phyloP scores from a whole-genome alignment of 2,113 vertebrate species.

The Piprites chloris region DNA sequence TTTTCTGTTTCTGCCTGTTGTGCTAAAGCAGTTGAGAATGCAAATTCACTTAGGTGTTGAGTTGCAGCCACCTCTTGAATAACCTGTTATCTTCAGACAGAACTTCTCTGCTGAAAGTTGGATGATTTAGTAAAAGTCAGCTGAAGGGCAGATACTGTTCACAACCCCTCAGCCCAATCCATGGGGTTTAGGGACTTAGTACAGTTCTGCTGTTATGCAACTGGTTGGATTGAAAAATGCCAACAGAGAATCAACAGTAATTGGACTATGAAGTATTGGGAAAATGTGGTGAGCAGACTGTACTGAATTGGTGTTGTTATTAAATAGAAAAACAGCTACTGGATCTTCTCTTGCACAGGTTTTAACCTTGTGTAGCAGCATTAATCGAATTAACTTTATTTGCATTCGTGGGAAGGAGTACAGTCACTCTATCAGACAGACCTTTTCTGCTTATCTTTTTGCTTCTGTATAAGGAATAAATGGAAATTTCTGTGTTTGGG shows the following conservation, averaged over 20 bases:
- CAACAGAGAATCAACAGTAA: neutral
- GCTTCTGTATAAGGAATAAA: neutral
- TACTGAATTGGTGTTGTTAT: neutral
- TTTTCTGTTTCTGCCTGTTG: constrained; percentile 29
- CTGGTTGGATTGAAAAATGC: neutral
- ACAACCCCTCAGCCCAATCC: neutral
- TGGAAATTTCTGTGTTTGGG: neutral
- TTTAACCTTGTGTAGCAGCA: neutral
- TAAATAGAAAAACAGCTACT: neutral
- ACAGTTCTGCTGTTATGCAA: neutral
- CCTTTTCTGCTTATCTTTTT: neutral
- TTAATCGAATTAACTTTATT: neutral
- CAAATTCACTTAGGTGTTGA: neutral
- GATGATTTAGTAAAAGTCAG: constrained; percentile 33
- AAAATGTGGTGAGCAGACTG: neutral
- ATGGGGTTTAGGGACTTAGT: neutral
- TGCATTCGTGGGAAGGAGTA: neutral
- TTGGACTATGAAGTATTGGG: neutral
- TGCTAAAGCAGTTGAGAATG: neutral
- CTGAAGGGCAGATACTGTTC: neutral
- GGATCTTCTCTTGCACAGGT: neutral
- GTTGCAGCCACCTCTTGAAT: neutral
- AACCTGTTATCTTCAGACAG: neutral
- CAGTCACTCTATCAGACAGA: neutral
- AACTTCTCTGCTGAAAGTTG: constrained; percentile 16